A percentile compares a stretch with the other conserved stretches of the same genome.
Evolutionary conservation across 2,797 vertebrate species (phyloP).

Genomic region (Brotula barbata): DNA sequence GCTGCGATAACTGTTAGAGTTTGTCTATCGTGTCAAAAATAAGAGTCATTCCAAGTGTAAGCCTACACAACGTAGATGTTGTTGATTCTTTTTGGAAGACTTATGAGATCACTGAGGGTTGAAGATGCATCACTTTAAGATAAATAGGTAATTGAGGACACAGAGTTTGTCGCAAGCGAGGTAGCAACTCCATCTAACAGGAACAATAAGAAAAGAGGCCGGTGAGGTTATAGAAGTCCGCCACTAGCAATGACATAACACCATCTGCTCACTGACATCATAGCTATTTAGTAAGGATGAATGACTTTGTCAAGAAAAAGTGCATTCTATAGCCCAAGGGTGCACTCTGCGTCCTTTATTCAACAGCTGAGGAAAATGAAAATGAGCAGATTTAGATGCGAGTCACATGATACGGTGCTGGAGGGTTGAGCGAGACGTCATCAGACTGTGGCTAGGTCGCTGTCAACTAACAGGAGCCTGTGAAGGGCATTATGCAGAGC

Average conservation of each 20-base stretch:
- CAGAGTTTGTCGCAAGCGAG: conserved; percentile 9
- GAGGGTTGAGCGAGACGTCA: conserved; percentile 4
- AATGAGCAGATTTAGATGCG: conserved; percentile 32
- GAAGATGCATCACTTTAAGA: too few species aligned
- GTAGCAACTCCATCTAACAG: conserved; percentile 16
- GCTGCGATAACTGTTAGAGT: too few species aligned
- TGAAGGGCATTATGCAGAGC: conserved; percentile 3
- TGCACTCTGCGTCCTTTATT: conserved; percentile 13
- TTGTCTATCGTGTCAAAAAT: too few species aligned
- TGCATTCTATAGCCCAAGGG: conserved; percentile 32
- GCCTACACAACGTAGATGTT: conserved; percentile 1
- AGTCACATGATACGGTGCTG: conserved; percentile 28
- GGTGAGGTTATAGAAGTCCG: conserved; percentile 2
- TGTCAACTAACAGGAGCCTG: not conserved
- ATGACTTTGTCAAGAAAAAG: conserved; percentile 42
- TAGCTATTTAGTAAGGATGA: conserved; percentile 53
- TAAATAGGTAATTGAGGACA: conserved; percentile 1
- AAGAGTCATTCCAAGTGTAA: not conserved
- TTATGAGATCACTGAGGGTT: too few species aligned
- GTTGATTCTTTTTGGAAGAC: too few species aligned
- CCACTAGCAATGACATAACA: conserved; percentile 24
- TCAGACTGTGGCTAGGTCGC: not conserved
- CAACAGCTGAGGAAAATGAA: conserved; percentile 38
- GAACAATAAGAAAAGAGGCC: conserved; percentile 8
- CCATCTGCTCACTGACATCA: conserved; percentile 54